phyloP scores from a whole-genome alignment of 2,888 invertebrate genomes.

The Epinotia demarniana region DNA sequence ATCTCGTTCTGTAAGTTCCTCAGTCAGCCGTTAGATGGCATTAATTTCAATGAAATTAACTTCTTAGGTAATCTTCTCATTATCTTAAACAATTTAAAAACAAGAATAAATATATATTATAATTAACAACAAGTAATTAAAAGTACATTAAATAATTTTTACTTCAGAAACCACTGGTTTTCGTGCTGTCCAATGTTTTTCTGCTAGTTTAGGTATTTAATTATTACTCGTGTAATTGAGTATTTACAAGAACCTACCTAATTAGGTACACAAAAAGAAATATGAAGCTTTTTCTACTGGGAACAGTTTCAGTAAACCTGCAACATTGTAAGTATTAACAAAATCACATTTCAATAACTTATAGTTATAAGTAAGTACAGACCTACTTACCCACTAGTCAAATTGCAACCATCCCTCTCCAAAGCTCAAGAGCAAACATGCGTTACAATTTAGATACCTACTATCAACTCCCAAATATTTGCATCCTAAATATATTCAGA shows the following conservation, averaged over 20 bases:
- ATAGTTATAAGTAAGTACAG: too few relatives aligned
- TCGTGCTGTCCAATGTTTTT: too few relatives aligned
- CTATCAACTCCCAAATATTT: slow-evolving; percentile 4
- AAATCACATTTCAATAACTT: too few relatives aligned
- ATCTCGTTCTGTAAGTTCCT: not conserved
- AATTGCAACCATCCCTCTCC: too few relatives aligned
- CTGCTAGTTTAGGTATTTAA: too few relatives aligned
- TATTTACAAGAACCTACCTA: too few relatives aligned
- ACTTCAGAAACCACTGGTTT: too few relatives aligned
- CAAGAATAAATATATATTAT: not conserved
- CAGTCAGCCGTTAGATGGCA: slow-evolving; percentile 5
- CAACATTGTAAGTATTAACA: too few relatives aligned
- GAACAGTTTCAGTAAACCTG: not conserved
- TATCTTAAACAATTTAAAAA: not conserved
- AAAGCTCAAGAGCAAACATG: too few relatives aligned
- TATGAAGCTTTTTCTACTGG: not conserved
- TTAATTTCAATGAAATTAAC: not conserved
- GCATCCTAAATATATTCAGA: slow-evolving; percentile 16
- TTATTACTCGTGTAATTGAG: too few relatives aligned
- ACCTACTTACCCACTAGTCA: not conserved
- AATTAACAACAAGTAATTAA: not conserved
- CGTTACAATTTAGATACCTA: not conserved
- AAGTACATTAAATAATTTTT: too few relatives aligned
- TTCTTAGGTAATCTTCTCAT: not conserved
- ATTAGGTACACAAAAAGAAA: too few relatives aligned